Conservation (phyloP, 2,113 vertebrate genomes). For the Tupaia tana region DNA sequence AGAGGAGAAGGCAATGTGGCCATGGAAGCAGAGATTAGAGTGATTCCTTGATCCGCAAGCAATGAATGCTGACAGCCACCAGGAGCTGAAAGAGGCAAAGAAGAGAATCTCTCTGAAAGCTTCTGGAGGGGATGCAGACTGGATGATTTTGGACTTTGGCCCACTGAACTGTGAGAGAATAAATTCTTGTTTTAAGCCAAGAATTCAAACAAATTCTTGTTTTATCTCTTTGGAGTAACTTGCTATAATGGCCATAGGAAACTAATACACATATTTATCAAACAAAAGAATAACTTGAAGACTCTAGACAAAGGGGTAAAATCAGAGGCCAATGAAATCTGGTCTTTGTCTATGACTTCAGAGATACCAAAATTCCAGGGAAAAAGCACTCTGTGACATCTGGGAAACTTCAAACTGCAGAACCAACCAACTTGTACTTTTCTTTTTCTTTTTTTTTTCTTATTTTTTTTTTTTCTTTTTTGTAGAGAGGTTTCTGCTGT, state of each 20-base stretch:
- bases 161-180: slow-evolving; percentile 46
- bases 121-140: neutral
- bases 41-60: slow-evolving; percentile 28
- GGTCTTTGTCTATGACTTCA: neutral
- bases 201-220: slow-evolving; percentile 46
- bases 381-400: slow-evolving; percentile 42
- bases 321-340: slow-evolving; percentile 55
- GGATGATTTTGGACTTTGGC: neutral
- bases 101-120: neutral
- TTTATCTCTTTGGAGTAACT: slow-evolving; percentile 51
- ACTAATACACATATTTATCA: slow-evolving; percentile 49
- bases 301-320: slow-evolving; percentile 43
- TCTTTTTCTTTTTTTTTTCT: too few relatives aligned
- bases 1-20: neutral
- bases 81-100: slow-evolving; percentile 49
- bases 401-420: slow-evolving; percentile 29
- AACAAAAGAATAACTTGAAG: slow-evolving; percentile 53
- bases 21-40: neutral
- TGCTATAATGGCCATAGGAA: slow-evolving; percentile 42
- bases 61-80: neutral
- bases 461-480: too few relatives aligned
- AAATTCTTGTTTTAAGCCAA: slow-evolving; percentile 58
- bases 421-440: slow-evolving; percentile 20
- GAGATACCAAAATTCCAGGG: slow-evolving; percentile 45
- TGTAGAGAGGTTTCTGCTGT: too few relatives aligned